Evolutionary conservation across 2,113 vertebrate genomes (phyloP).

Genomic region (Herpailurus yagouaroundi): DNA sequence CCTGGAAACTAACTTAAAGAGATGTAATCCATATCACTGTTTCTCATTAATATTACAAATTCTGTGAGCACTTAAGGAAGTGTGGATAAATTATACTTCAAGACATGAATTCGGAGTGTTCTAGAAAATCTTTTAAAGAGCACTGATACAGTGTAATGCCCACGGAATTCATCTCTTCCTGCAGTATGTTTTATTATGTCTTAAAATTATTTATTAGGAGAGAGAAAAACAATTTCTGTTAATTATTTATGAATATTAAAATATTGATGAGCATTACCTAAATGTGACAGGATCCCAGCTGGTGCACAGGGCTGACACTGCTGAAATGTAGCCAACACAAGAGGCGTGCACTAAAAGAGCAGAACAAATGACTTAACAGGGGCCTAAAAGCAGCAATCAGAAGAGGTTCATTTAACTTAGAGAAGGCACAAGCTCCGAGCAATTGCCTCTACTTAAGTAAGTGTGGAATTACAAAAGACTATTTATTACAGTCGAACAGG

Average conservation of each 20-base stretch:
- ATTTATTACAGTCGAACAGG: slow-evolving; percentile 70
- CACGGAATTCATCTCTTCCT: slow-evolving; percentile 55
- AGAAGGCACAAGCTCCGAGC: slow-evolving; percentile 74
- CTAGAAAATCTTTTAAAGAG: slow-evolving; percentile 62
- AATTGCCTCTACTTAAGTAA: slow-evolving; percentile 73
- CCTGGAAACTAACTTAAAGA: not conserved
- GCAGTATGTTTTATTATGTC: slow-evolving; percentile 56
- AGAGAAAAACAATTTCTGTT: slow-evolving; percentile 75
- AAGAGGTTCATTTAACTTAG: slow-evolving; percentile 73
- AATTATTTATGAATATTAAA: slow-evolving; percentile 84
- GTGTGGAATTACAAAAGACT: slow-evolving; percentile 76
- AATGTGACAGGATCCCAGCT: slow-evolving; percentile 75
- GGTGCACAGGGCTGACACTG: slow-evolving; percentile 39
- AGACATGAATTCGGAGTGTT: slow-evolving; percentile 64
- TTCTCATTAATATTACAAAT: slow-evolving; percentile 69
- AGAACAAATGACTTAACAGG: slow-evolving; percentile 81
- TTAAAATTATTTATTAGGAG: slow-evolving; percentile 77
- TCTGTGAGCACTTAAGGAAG: slow-evolving; percentile 63
- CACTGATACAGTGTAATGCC: not conserved
- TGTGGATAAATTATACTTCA: slow-evolving; percentile 64
- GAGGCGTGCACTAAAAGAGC: slow-evolving; percentile 66
- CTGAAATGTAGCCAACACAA: slow-evolving; percentile 59
- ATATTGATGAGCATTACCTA: slow-evolving; percentile 81
- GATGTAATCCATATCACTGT: slow-evolving; percentile 42
- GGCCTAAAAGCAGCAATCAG: slow-evolving; percentile 77